These are phyloP conservation scores for Pachydiplax longipennis DNA, from an alignment of 2,888 invertebrate species.

Conservation along the genomic window DNA sequence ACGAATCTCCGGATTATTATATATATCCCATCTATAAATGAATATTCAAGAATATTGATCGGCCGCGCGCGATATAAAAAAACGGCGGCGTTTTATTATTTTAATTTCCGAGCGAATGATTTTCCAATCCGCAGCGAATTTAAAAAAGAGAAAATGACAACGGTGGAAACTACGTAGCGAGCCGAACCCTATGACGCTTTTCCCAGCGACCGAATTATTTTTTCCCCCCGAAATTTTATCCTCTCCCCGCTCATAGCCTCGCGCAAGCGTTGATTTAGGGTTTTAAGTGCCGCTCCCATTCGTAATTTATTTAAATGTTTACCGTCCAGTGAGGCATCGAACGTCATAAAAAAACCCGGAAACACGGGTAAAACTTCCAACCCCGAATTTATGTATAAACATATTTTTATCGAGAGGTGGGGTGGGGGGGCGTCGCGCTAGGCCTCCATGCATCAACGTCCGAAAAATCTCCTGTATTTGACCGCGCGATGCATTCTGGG, in stretches of 20 bases:
- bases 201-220: neutral
- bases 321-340: neutral
- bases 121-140: neutral
- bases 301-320: slow-evolving; percentile 43
- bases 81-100: neutral
- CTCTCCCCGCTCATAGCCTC: neutral
- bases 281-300: neutral
- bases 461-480: slow-evolving; percentile 26
- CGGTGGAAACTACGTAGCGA: neutral
- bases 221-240: neutral
- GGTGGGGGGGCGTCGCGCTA: neutral
- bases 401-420: neutral
- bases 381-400: neutral
- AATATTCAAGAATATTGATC: too few relatives aligned
- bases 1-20: too few relatives aligned
- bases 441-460: slow-evolving; percentile 34
- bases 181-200: neutral
- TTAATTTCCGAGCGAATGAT: neutral
- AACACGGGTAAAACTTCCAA: neutral
- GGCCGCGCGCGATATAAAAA: too few relatives aligned
- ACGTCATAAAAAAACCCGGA: slow-evolving; percentile 2
- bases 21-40: too few relatives aligned
- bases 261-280: neutral
- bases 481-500: slow-evolving; percentile 40
- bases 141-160: neutral